Evolutionary conservation across 2,888 invertebrate genomes (phyloP), one percentile per base, ranked within the genome.

Genomic region (Drosophila mimica): DNA sequence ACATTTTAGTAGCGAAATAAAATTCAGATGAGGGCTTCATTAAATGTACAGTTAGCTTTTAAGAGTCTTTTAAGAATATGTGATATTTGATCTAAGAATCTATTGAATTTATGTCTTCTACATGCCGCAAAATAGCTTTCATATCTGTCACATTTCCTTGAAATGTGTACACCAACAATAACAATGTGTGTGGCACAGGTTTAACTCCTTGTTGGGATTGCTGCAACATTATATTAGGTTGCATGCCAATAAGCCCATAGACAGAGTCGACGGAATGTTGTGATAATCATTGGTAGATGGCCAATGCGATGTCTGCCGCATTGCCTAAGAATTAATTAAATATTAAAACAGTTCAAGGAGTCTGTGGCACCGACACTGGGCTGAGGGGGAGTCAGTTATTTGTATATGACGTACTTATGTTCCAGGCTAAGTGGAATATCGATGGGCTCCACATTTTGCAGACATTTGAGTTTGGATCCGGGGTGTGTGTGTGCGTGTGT

Each of bases 271-370:
- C 17, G 33, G 17, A 70, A 52, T 36, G 51, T 57, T 38, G 36
- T 28, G 57, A 28, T 48, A 52, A 69, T 58, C 54, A 68, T 78
- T 63, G 63, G 52, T 71, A 33, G 48, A 57, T 65, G 52, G 34
- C 30, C 59, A 54, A 48, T 51, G 66, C 56, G 34, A 46, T 63
- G 28, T 25, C 60, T 62, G 59, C 9, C 25, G n/a, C 53, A 63
- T 30, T 33, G 36, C 7, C 52, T 15, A 11, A 53, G 64, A 33
- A 77, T 66, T 71, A 82, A 79, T 81, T 76, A 71, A 87, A 79
- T 73, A 82, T 76, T 74, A 70, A 73, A 72, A 56, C 38, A 34
- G 51, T 38, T 46, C 25, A 25, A 25, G 17, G 17, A 61, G 49
- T 40, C 40, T 15, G 8, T 58, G 31, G 17, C 33, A 20, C 38